Evolutionary conservation across 2,113 vertebrate genomes (phyloP).

Genomic region (Cynoglossus semilaevis): DNA sequence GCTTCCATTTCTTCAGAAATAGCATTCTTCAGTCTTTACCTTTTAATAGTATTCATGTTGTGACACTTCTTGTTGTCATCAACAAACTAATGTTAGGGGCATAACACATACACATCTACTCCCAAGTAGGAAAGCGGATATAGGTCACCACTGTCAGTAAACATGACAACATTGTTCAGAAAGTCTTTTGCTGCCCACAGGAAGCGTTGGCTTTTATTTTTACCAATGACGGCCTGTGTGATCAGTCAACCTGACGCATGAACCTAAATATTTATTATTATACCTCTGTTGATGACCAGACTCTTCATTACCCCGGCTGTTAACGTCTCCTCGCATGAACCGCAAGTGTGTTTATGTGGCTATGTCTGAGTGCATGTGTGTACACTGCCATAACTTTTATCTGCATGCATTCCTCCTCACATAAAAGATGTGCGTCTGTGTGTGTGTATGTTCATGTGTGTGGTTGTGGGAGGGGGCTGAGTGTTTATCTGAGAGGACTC

Average conservation of each 20-base stretch:
- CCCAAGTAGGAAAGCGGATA: neutral
- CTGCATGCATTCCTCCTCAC: slow-evolving; percentile 41
- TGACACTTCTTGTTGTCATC: no score
- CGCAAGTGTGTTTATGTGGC: slow-evolving; percentile 13
- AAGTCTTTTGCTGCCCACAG: neutral
- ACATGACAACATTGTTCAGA: neutral
- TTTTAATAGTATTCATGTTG: no score
- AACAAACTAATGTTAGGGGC: no score
- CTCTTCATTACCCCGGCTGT: slow-evolving; percentile 8
- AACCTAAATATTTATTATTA: slow-evolving; percentile 13
- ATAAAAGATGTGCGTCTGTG: slow-evolving; percentile 28
- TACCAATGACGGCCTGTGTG: neutral
- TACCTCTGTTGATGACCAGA: slow-evolving; percentile 7
- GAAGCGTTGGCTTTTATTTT: slow-evolving; percentile 2
- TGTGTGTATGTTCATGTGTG: slow-evolving; percentile 31
- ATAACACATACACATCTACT: neutral
- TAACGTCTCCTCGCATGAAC: slow-evolving; percentile 15
- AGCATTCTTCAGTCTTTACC: no score
- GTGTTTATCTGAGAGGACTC: slow-evolving; percentile 54
- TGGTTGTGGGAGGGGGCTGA: slow-evolving; percentile 19
- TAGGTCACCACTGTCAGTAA: neutral
- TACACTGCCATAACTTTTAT: slow-evolving; percentile 32
- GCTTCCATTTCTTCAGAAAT: no score
- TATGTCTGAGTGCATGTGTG: slow-evolving; percentile 32
- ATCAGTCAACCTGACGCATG: slow-evolving; percentile 1